Evolutionary conservation across 2,113 vertebrate species (phyloP).

Genomic region (Heloderma charlesbogerti): DNA sequence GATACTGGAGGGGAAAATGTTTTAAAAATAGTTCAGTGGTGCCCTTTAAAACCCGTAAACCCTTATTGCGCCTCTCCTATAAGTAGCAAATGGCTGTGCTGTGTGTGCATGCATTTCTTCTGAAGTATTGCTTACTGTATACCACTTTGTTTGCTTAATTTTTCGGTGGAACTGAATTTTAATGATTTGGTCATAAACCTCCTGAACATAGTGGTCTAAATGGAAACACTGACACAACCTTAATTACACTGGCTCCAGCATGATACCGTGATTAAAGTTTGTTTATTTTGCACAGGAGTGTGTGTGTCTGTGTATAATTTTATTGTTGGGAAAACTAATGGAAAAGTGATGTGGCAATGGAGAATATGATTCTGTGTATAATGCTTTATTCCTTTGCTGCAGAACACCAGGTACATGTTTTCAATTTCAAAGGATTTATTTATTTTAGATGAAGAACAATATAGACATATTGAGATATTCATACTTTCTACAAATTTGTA

Average conservation of each 20-base stretch:
- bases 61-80: slow-evolving; percentile 66
- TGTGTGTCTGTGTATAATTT: slow-evolving; percentile 64
- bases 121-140: slow-evolving; percentile 70
- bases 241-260: slow-evolving; percentile 79
- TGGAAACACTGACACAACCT: slow-evolving; percentile 82
- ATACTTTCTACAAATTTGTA: slow-evolving; percentile 61
- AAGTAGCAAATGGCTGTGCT: slow-evolving; percentile 70
- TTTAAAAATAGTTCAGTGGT: slow-evolving; percentile 61
- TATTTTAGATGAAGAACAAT: slow-evolving; percentile 65
- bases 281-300: slow-evolving; percentile 66
- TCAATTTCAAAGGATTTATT: slow-evolving; percentile 65
- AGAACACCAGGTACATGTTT: slow-evolving; percentile 62
- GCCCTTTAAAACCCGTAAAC: slow-evolving; percentile 70
- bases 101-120: slow-evolving; percentile 50
- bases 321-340: slow-evolving; percentile 75
- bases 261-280: slow-evolving; percentile 76
- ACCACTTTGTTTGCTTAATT: slow-evolving; percentile 79
- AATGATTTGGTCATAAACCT: slow-evolving; percentile 77
- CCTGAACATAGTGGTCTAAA: slow-evolving; percentile 71
- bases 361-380: slow-evolving; percentile 74
- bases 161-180: slow-evolving; percentile 79
- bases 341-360: slow-evolving; percentile 80
- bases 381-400: slow-evolving; percentile 63
- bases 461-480: slow-evolving; percentile 66
- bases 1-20: slow-evolving; percentile 64